These are phyloP conservation scores for Netelia virgata DNA, from an alignment of 2,888 invertebrate genomes.

Conservation along the genomic window DNA sequence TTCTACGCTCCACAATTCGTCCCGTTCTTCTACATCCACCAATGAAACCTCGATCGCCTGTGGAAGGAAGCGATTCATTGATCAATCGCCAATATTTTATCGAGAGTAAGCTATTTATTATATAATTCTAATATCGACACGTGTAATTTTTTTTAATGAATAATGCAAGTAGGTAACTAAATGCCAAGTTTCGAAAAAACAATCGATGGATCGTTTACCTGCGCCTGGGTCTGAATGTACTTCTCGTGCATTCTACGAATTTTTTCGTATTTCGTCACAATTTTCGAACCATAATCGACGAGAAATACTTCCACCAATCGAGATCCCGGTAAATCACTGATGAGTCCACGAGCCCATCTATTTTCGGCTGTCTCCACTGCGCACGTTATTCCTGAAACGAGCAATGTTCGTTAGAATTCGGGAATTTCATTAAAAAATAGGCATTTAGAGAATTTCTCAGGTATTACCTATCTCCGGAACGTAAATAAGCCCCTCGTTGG, in stretches of 20 bases:
- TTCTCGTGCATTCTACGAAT: slow-evolving; percentile 86
- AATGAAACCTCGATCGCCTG: slow-evolving; percentile 79
- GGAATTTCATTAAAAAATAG: not conserved
- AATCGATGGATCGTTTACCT: slow-evolving; percentile 82
- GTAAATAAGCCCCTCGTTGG: slow-evolving; percentile 73
- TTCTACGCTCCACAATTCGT: slow-evolving; percentile 83
- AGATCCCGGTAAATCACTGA: slow-evolving; percentile 85
- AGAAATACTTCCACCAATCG: slow-evolving; percentile 87
- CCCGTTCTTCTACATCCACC: slow-evolving; percentile 83
- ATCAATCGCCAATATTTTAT: slow-evolving; percentile 6
- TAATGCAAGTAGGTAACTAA: not conserved
- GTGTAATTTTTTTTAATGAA: not conserved
- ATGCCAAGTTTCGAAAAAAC: not conserved
- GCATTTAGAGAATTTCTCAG: not conserved
- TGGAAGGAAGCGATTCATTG: slow-evolving; percentile 80
- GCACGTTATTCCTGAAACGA: slow-evolving; percentile 86
- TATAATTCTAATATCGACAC: not conserved
- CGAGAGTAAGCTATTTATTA: not conserved
- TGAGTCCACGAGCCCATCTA: slow-evolving; percentile 86
- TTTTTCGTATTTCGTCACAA: slow-evolving; percentile 85
- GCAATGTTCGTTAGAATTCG: slow-evolving; percentile 20
- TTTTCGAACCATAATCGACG: slow-evolving; percentile 88
- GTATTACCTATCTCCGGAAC: slow-evolving; percentile 86
- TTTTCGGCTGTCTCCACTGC: slow-evolving; percentile 84
- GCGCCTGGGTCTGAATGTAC: slow-evolving; percentile 85